These are phyloP conservation scores for Hirtodrosophila confusa DNA, from an alignment of 2,888 invertebrate species.

Conservation along the genomic window DNA sequence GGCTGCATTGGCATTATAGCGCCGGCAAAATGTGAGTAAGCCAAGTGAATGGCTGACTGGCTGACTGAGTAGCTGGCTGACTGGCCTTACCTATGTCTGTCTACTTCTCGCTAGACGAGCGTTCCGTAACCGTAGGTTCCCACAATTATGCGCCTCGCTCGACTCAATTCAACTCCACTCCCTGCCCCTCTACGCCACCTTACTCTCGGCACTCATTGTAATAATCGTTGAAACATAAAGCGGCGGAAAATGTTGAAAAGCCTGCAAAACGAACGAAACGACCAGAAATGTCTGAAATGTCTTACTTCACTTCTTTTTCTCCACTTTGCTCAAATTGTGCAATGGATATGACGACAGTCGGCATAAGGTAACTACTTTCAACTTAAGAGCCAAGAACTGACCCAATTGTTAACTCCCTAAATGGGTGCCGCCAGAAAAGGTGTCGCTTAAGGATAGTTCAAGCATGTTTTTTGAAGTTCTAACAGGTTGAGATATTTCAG, in stretches of 20 bases:
- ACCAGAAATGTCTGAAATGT: conserved; percentile 54
- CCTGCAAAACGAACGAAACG: conserved; percentile 48
- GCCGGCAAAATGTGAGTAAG: conserved; percentile 71
- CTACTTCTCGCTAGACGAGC: conserved; percentile 67
- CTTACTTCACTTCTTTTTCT: conserved; percentile 55
- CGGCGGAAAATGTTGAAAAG: conserved; percentile 71
- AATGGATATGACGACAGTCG: conserved; percentile 59
- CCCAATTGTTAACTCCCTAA: conserved; percentile 1
- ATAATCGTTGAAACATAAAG: conserved; percentile 76
- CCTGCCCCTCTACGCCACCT: conserved; percentile 14
- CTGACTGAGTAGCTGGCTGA: conserved; percentile 40
- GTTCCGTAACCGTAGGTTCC: conserved; percentile 77
- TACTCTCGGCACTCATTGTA: conserved; percentile 60
- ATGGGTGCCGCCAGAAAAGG: conserved; percentile 15
- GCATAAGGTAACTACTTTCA: conserved; percentile 19
- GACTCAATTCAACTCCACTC: conserved; percentile 44
- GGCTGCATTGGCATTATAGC: conserved; percentile 76
- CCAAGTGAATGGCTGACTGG: conserved; percentile 66
- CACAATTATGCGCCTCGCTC: conserved; percentile 75
- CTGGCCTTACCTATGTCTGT: conserved; percentile 62
- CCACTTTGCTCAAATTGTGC: conserved; percentile 55
- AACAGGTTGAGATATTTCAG: too few species aligned
- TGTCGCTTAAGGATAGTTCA: background rate
- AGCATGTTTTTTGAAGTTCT: too few species aligned
- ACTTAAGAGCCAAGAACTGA: background rate